Evolutionary conservation across 2,113 vertebrate genomes (phyloP).

Genomic region (Odontophorus gujanensis): DNA sequence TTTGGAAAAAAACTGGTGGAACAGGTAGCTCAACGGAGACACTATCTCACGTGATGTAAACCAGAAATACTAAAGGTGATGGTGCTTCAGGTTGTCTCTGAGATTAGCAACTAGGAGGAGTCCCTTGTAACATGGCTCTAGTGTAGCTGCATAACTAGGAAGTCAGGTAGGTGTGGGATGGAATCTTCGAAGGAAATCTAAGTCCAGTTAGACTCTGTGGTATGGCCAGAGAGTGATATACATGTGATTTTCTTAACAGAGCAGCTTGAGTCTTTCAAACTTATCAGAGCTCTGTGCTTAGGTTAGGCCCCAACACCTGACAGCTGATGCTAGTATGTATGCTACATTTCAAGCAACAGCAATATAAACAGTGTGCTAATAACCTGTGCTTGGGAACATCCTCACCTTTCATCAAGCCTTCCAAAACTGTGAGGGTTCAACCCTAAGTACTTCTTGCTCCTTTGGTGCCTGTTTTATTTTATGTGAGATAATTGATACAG

Average conservation of each 20-base stretch:
- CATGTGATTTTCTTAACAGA: not conserved
- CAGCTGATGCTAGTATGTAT: not conserved
- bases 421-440: not conserved
- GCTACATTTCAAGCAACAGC: not conserved
- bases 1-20: not conserved
- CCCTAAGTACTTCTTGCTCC: not conserved
- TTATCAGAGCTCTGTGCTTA: not conserved
- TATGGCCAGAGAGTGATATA: not conserved
- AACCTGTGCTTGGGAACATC: not conserved
- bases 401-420: not conserved
- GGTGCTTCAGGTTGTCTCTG: not conserved
- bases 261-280: not conserved
- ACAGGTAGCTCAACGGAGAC: not conserved
- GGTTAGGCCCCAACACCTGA: not conserved
- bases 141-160: fast-evolving
- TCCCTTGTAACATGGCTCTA: not conserved
- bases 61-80: not conserved
- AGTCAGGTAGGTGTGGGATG: not conserved
- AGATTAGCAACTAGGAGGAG: not conserved
- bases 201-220: not conserved
- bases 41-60: not conserved
- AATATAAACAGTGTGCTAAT: not conserved
- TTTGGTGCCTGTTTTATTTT: not conserved
- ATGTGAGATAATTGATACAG: not conserved
- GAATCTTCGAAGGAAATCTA: not conserved